Base-by-base conservation (phyloP, 2,888 invertebrate genomes). In the Drosophila histrio region DNA sequence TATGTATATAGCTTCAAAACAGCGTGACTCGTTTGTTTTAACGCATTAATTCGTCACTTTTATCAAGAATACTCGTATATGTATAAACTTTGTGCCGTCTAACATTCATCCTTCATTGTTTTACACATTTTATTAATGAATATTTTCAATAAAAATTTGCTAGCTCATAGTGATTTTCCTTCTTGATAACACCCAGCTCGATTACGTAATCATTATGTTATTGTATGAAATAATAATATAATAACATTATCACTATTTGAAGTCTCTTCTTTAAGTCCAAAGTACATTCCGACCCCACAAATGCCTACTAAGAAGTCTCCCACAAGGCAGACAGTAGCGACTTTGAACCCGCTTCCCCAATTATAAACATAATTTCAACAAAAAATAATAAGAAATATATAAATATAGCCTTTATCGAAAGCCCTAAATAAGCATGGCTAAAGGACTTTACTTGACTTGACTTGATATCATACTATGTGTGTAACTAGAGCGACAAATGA, bases 181-280 rank as follows among this genome's bases (percentile, higher is more conserved):
- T 3, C 11, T 8, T 6, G 15, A 47, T 46, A 47, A 49, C 46
- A 15, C 15, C 49, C 15, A 15, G 15, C n/a, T 1, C 24, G 36
- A n/a, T 52, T 52, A 26, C 50, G 38, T 28, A 52, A 38, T 19
- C 38, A 28, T 28, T 26, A 26, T 52, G 50, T 13, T 38, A 38
- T 36, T 17, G 17, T 38, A 13, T 52, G 13, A 52, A 13, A 52
- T 17, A 36, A 24, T 17, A 36, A 9, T 38, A 19, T 11, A 24
- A 38, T 7, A 28, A 39, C 38, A 38, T 38, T 50, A 26, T 50
- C 38, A 38, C 2, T 32, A 19, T 28, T 13, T 22, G 13, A 13
- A 26, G 24, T 17, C 22, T 15, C n/a, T 36, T 38, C 5, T n/a
- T 28, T 2, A 9, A 28, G 50, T 50, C 4, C 50, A 50, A 50